phyloP scores from a whole-genome alignment of 2,797 vertebrate species.

The Falco novaeseelandiae region DNA sequence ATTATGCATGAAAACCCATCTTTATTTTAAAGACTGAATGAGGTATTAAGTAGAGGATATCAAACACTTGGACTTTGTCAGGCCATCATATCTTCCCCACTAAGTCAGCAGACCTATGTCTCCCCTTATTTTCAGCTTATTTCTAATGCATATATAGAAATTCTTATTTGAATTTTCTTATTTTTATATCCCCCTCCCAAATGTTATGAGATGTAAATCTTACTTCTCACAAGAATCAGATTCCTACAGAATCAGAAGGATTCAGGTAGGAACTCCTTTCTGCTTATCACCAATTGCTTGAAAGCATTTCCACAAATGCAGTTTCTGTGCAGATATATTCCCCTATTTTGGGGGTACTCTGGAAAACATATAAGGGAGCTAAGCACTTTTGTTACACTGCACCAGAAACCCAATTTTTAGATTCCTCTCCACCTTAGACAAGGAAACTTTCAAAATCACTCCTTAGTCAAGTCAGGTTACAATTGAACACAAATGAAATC shows the following conservation, averaged over 20 bases:
- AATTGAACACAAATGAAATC: not conserved
- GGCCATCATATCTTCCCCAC: not conserved
- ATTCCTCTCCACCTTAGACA: not conserved
- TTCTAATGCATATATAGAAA: not conserved
- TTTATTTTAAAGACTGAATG: not conserved
- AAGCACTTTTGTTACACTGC: not conserved
- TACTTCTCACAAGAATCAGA: not conserved
- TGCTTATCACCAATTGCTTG: not conserved
- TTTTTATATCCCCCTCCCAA: not conserved
- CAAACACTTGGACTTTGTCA: accelerated
- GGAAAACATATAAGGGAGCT: not conserved
- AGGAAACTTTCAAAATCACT: not conserved
- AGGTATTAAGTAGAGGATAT: not conserved
- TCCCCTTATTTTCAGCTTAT: not conserved
- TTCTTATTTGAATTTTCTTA: not conserved
- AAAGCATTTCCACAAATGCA: not conserved
- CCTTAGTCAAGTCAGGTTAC: not conserved
- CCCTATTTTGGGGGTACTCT: not conserved
- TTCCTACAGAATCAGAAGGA: not conserved
- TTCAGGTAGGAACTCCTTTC: not conserved
- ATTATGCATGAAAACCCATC: not conserved
- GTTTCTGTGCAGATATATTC: not conserved
- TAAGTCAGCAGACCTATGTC: not conserved
- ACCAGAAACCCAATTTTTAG: not conserved
- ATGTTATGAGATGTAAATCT: not conserved